Evolutionary conservation across 2,113 vertebrate species (phyloP).

Genomic region (Daboia siamensis): DNA sequence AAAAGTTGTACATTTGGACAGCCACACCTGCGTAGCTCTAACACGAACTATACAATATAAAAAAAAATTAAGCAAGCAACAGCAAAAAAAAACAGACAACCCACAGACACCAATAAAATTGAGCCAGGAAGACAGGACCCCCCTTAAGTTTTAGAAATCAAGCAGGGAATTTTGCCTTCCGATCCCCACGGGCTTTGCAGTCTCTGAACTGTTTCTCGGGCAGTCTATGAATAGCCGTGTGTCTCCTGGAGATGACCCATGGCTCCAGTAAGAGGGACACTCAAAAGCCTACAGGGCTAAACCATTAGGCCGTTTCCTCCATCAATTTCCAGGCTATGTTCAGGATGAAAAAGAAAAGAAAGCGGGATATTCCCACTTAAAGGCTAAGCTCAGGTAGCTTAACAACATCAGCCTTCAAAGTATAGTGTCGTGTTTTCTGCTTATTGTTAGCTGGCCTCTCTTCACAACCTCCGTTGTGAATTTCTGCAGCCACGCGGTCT

Average conservation of each 20-base stretch:
- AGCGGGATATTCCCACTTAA: slow-evolving; percentile 3
- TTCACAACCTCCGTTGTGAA: neutral
- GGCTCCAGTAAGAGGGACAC: neutral
- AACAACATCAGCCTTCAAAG: neutral
- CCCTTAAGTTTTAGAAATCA: neutral
- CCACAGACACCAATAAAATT: neutral
- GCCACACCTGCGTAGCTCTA: neutral
- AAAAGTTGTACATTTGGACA: neutral
- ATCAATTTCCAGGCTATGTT: neutral
- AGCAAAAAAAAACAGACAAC: neutral
- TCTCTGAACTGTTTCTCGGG: neutral
- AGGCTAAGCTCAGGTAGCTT: neutral
- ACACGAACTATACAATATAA: neutral
- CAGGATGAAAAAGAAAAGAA: neutral
- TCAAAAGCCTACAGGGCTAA: neutral
- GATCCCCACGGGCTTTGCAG: neutral
- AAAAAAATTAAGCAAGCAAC: neutral
- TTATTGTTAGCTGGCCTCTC: neutral
- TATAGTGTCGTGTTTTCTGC: neutral
- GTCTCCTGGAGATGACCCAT: neutral
- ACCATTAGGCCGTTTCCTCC: neutral
- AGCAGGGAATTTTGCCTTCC: neutral
- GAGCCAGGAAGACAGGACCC: neutral
- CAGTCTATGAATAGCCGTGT: neutral
- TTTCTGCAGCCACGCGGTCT: neutral